Evolutionary conservation across 92 coral and sea anemone genomes (phyloP), one percentile per base, ranked within the genome.

Genomic region (Metridium senile): DNA sequence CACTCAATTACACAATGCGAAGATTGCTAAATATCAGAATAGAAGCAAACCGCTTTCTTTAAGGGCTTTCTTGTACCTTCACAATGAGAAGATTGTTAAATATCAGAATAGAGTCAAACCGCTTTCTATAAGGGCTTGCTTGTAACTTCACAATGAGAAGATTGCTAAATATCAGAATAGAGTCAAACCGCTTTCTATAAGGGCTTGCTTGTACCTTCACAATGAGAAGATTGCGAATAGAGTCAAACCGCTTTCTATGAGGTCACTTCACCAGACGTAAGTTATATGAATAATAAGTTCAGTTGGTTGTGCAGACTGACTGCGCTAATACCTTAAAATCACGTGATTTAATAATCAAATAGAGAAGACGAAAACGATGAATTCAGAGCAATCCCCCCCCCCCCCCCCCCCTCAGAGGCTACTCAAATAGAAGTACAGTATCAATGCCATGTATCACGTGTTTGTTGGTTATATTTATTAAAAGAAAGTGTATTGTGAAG

Each of bases 1-100:
- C 92, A 17, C 63, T 89, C 17, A 96, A 86, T 74, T 96, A 93
- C 78, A 85, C 79, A 35, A 81, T 91, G 7, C 85, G 99, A 11
- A 83, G 88, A 29, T 77, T 96, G 3, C 88, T 96, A 10, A 87
- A 87, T 57, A 96, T 96, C 43, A 82, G 93, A 58, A 54, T 87
- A 20, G 98, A 96, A 61, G 19, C 68, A 4, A 67, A 70, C 20
- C 30, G 75, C 7, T 68, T 54, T 54, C 61, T 25, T 45, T 33
- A 16, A 45, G 73, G n/a, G 26, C 34, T 31, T 21, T 9, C 26
- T 11, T 21, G 52, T 39, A 2, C 26, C 23, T n/a, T 54, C 61
- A 4, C 49, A 13, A 39, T 6, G 49, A 13, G 49, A 39, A 39
- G 88, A 29, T 77, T 96, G 3, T 87, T 96, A 10, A 87, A 87